phyloP scores from a whole-genome alignment of 2,888 invertebrate genomes.

The Nomada hirtipes region DNA sequence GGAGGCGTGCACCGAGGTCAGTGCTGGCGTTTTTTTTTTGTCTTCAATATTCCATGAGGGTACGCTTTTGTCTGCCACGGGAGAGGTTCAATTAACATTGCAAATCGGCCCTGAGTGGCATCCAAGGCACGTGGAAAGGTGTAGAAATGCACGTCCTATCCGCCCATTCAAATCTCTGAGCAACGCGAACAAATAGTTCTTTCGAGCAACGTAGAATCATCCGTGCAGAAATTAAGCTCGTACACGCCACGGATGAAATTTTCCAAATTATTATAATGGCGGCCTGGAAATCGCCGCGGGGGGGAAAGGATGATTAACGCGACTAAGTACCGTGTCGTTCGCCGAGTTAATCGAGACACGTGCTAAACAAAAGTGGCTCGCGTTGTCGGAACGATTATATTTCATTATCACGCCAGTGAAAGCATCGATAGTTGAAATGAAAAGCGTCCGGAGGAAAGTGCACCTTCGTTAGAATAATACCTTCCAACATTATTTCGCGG shows the following conservation, averaged over 20 bases:
- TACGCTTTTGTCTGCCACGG: conserved; percentile 1
- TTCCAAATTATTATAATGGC: not conserved
- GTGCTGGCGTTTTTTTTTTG: conserved; percentile 40
- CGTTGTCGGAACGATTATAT: too few species aligned
- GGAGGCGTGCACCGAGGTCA: conserved; percentile 57
- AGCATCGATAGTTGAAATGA: conserved; percentile 46
- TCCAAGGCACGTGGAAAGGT: conserved; percentile 30
- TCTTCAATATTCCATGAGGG: conserved; percentile 49
- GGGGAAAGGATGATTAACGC: too few species aligned
- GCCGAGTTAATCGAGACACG: too few species aligned
- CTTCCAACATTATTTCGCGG: too few species aligned
- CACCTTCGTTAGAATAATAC: not conserved
- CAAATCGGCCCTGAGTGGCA: conserved; percentile 56
- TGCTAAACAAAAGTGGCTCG: too few species aligned
- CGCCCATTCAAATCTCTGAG: conserved; percentile 69
- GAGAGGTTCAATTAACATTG: conserved; percentile 66
- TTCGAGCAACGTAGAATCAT: too few species aligned
- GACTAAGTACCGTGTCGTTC: too few species aligned
- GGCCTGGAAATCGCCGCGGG: too few species aligned
- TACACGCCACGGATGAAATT: not conserved
- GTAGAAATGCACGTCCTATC: conserved; percentile 37
- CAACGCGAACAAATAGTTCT: not conserved
- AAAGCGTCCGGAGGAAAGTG: conserved; percentile 32
- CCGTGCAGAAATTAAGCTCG: not conserved
- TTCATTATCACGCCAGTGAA: conserved; percentile 31